phyloP scores from a whole-genome alignment of 2,888 invertebrate genomes.

The Ypsolopha sequella region DNA sequence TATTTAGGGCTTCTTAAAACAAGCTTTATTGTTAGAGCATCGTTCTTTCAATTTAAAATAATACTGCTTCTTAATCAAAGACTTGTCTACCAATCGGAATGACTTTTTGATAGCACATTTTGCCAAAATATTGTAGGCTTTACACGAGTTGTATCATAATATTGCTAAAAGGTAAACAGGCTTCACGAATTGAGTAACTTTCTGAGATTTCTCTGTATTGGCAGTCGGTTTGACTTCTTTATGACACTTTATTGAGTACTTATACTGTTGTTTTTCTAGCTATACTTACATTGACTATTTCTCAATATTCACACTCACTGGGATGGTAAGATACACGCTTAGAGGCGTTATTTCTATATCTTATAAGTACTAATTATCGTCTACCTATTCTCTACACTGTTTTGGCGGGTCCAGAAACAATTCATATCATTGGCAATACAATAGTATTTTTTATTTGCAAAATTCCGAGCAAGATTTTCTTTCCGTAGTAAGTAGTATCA shows the following conservation, averaged over 20 bases:
- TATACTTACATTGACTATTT: conserved; percentile 44
- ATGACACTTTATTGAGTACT: conserved; percentile 34
- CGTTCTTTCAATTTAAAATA: not conserved
- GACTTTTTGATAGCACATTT: not conserved
- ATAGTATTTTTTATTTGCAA: not conserved
- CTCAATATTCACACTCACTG: conserved; percentile 46
- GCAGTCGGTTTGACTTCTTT: conserved; percentile 8
- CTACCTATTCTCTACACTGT: conserved; percentile 22
- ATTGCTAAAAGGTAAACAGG: not conserved
- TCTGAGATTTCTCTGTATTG: not conserved
- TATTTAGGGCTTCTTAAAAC: too few relatives aligned
- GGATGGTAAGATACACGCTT: conserved; percentile 60
- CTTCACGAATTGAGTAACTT: not conserved
- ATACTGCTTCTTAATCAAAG: not conserved
- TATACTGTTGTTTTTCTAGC: conserved; percentile 32
- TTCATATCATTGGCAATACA: conserved; percentile 4
- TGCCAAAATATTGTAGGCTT: not conserved
- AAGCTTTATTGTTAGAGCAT: not conserved
- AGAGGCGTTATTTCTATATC: conserved; percentile 34
- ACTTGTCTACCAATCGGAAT: not conserved
- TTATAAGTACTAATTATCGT: conserved; percentile 5
- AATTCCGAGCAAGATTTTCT: not conserved
- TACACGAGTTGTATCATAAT: not conserved
- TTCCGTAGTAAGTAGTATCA: not conserved
- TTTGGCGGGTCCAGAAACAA: conserved; percentile 46